phyloP scores from a whole-genome alignment of 2,888 invertebrate species.

The Drosophila percnosoma region DNA sequence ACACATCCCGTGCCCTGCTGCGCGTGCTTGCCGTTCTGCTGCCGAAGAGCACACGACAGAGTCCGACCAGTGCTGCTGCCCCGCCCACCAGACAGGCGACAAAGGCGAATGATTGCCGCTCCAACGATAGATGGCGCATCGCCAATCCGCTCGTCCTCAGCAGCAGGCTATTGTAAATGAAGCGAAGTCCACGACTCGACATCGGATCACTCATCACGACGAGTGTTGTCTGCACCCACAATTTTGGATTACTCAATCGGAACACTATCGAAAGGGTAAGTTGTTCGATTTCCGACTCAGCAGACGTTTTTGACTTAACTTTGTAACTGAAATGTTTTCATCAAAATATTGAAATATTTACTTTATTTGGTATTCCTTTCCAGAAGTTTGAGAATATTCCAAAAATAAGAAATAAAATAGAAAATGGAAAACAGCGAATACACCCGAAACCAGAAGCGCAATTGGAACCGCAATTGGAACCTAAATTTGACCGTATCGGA shows the following conservation, averaged over 20 bases:
- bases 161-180: constrained; percentile 61
- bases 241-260: constrained; percentile 29
- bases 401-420: too few species aligned
- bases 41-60: constrained; percentile 52
- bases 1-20: constrained; percentile 45
- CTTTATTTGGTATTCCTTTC: background rate
- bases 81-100: constrained; percentile 68
- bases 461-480: background rate
- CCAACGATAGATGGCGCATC: constrained; percentile 36
- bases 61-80: constrained; percentile 64
- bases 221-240: background rate
- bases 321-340: too few species aligned
- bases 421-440: background rate
- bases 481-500: too few species aligned
- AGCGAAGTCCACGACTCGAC: constrained; percentile 51
- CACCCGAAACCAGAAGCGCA: accelerated
- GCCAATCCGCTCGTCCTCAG: constrained; percentile 53
- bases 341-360: background rate
- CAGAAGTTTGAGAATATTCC: background rate
- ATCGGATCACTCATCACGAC: constrained; percentile 56
- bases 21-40: background rate
- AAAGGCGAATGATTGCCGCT: constrained; percentile 64
- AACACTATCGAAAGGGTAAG: constrained; percentile 9
- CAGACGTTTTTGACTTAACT: background rate
- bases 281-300: background rate